Evolutionary conservation across 2,888 invertebrate genomes (phyloP), one percentile per base, ranked within the genome.

Genomic region (Perdita meconis): DNA sequence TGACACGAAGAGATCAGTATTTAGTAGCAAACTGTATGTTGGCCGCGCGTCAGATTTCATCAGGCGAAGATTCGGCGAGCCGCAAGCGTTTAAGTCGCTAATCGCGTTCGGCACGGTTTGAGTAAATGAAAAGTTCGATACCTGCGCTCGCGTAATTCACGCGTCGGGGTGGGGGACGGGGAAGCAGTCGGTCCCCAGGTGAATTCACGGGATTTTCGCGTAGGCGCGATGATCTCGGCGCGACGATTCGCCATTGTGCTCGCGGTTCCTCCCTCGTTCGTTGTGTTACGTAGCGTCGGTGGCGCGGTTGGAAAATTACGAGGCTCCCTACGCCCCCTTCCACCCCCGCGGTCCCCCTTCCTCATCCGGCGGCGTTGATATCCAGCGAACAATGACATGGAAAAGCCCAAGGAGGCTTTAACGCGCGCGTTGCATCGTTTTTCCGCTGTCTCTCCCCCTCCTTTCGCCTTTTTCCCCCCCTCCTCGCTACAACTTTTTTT

Each of bases 231-330:
- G 81, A 85, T 83, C 78, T 79, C 70, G 56, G 65, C 55, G 65
- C 78, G 71, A 53, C 70, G 70, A 22, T 16, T 53, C 69, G 65
- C 77, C 69, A 83, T 85, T 83, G 84, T 84, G 44, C 60, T 74
- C 82, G 61, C 53, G 60, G 69, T 63, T 71, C 73, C 63, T 67
- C 80, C 71, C 71, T 59, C 75, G 77, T 78, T 78, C 73, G 83
- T 85, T 85, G 83, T 85, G 83, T 85, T 85, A 79, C 74, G 56
- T 55, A 57, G 69, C 74, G 74, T 68, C 47, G 77, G 74, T 65
- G 77, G 63, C 73, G 75, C 77, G 80, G 72, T 73, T 80, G 81
- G 79, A 85, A 84, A 85, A 85, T 85, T 85, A 85, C 81, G 80
- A 83, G 77, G 64, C 65, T 72, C 57, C 76, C 76, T 74, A 70